phyloP scores from a whole-genome alignment of 2,888 invertebrate genomes.

The Rhodophaea formosa region DNA sequence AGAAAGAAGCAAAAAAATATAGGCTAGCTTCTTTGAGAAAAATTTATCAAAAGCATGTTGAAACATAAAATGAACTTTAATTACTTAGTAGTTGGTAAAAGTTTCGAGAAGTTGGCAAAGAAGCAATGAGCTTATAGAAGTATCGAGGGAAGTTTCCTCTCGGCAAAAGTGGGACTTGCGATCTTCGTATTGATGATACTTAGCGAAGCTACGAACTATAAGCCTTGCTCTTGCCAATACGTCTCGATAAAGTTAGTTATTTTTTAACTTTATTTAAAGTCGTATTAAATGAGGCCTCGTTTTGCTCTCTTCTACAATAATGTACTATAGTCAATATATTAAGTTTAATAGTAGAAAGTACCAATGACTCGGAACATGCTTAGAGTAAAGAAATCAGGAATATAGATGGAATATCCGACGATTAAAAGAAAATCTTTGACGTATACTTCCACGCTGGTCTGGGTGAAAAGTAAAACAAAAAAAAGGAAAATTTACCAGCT shows the following conservation, averaged over 20 bases:
- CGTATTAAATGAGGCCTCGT: no score
- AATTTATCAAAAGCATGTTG: slow-evolving; percentile 22
- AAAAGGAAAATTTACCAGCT: no score
- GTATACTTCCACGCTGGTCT: no score
- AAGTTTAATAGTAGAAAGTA: no score
- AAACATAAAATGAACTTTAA: slow-evolving; percentile 29
- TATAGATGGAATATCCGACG: no score
- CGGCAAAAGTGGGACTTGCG: slow-evolving; percentile 13
- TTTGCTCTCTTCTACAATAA: no score
- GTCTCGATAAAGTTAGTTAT: neutral
- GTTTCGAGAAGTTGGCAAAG: slow-evolving; percentile 28
- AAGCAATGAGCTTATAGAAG: slow-evolving; percentile 31
- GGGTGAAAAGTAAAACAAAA: no score
- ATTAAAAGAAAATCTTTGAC: no score
- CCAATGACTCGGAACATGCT: no score
- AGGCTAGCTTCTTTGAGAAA: slow-evolving; percentile 19
- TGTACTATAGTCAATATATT: no score
- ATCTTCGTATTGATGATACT: slow-evolving; percentile 21
- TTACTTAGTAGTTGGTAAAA: slow-evolving; percentile 28
- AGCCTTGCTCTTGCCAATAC: slow-evolving; percentile 7
- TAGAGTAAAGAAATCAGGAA: no score
- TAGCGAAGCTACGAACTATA: slow-evolving; percentile 11
- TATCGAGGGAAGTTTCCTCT: slow-evolving; percentile 27
- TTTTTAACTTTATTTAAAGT: neutral
- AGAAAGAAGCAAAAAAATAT: neutral